These are phyloP conservation scores for Polyodon spathula DNA, from an alignment of 2,113 vertebrate species.

Conservation along the genomic window DNA sequence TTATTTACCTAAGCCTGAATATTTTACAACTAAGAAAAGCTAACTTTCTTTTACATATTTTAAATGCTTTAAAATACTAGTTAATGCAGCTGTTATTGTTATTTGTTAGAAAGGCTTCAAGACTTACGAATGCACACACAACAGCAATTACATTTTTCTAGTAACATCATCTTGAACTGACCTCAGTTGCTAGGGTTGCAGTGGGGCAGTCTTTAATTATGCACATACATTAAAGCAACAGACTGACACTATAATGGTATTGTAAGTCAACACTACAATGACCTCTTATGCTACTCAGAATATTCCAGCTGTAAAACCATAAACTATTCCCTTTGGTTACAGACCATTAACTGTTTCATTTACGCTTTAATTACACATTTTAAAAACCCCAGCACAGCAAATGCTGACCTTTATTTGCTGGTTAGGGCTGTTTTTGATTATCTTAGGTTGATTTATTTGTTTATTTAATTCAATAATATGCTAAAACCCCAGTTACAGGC, in stretches of 20 bases:
- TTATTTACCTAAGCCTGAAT: too few species aligned
- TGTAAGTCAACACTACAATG: slow-evolving; percentile 23
- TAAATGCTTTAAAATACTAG: too few species aligned
- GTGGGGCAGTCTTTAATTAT: slow-evolving; percentile 21
- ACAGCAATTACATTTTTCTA: background rate
- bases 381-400: background rate
- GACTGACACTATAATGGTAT: slow-evolving; percentile 30
- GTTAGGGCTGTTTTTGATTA: background rate
- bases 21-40: too few species aligned
- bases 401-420: background rate
- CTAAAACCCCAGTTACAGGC: too few species aligned
- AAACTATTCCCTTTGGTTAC: slow-evolving; percentile 1
- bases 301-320: background rate
- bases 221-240: slow-evolving; percentile 24
- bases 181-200: slow-evolving; percentile 21
- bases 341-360: slow-evolving; percentile 3
- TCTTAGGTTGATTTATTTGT: too few species aligned
- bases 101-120: slow-evolving; percentile 29
- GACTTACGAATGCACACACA: slow-evolving; percentile 11
- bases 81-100: slow-evolving; percentile 21
- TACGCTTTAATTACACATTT: slow-evolving; percentile 2
- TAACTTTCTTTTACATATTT: too few species aligned
- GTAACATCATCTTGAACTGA: slow-evolving; percentile 12
- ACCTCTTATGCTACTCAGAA: background rate
- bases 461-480: too few species aligned